Percentiles rank a stretch among this genome's conserved stretches.
These are phyloP conservation scores for Zootoca vivipara DNA, from an alignment of 2,113 vertebrate genomes.

Conservation along the genomic window DNA sequence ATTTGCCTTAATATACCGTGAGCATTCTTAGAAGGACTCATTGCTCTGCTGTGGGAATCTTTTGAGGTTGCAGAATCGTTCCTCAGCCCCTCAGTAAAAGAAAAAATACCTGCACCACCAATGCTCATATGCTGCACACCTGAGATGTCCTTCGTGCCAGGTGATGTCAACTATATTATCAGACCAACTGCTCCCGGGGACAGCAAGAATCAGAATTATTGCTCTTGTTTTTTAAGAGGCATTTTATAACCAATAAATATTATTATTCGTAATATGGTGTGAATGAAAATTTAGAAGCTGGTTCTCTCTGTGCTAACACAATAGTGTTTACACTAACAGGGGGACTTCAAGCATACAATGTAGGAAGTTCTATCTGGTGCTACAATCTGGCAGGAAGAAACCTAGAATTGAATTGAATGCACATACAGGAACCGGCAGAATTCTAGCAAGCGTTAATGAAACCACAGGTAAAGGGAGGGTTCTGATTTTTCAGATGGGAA, in stretches of 20 bases:
- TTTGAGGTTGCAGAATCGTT: background rate
- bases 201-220: background rate
- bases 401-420: background rate
- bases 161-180: background rate
- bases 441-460: background rate
- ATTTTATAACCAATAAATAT: background rate
- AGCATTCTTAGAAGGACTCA: background rate
- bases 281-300: background rate
- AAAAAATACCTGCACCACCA: background rate
- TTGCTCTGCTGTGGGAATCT: background rate
- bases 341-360: background rate
- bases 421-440: background rate
- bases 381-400: background rate
- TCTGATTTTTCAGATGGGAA: constrained; percentile 35
- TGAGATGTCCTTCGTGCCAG: background rate
- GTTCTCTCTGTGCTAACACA: background rate
- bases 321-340: background rate
- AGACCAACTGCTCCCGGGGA: background rate
- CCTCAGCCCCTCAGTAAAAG: background rate
- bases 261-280: background rate
- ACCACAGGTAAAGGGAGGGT: background rate
- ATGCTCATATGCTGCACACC: background rate
- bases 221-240: background rate
- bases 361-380: background rate
- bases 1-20: background rate